These are phyloP conservation scores for Galeruca laticollis DNA, from an alignment of 2,888 invertebrate genomes.

Conservation along the genomic window DNA sequence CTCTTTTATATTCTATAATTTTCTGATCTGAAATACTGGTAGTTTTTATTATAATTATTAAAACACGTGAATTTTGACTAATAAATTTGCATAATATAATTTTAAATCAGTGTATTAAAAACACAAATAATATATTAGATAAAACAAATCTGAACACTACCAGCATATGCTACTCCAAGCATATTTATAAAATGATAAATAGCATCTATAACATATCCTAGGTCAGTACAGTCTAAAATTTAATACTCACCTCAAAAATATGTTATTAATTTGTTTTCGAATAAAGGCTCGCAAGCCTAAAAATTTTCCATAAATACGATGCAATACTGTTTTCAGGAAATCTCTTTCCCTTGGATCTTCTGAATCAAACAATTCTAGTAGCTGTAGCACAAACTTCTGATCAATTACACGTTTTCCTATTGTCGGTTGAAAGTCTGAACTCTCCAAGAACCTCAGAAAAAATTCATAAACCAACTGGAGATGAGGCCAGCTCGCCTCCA, in stretches of 20 bases:
- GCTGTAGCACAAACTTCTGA: conserved; percentile 97
- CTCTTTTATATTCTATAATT: too few relatives aligned
- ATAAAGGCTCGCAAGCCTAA: conserved; percentile 95
- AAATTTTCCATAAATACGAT: conserved; percentile 98
- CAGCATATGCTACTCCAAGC: too few relatives aligned
- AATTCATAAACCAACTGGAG: conserved; percentile 98
- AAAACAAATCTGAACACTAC: too few relatives aligned
- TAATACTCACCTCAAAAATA: conserved; percentile 81
- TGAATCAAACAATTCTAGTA: conserved; percentile 95
- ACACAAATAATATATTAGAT: too few relatives aligned
- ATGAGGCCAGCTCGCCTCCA: conserved; percentile 99
- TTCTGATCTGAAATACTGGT: too few relatives aligned
- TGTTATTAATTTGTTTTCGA: conserved; percentile 98
- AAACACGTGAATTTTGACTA: too few relatives aligned
- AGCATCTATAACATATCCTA: too few relatives aligned
- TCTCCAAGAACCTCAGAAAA: conserved; percentile 98
- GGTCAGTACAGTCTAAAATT: too few relatives aligned
- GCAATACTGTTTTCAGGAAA: conserved; percentile 96
- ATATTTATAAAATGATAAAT: too few relatives aligned
- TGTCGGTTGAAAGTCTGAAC: conserved; percentile 97
- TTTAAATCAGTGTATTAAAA: too few relatives aligned
- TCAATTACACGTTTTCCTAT: conserved; percentile 86
- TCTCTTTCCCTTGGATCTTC: conserved; percentile 97
- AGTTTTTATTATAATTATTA: too few relatives aligned
- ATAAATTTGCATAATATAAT: too few relatives aligned